These are phyloP conservation scores for Synergus gifuensis DNA, from an alignment of 2,888 invertebrate genomes.

Conservation along the genomic window DNA sequence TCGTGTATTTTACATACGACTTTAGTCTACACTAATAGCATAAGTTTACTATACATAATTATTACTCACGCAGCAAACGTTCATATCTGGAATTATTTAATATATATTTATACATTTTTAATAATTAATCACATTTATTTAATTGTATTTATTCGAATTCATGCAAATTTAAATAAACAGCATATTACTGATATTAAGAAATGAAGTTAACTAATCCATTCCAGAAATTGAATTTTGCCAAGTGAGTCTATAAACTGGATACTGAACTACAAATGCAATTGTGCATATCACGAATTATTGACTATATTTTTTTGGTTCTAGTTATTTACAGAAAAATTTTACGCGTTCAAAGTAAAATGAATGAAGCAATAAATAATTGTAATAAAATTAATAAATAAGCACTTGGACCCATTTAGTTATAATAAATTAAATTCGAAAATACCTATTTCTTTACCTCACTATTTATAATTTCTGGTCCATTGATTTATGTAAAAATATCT, in stretches of 20 bases:
- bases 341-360: neutral
- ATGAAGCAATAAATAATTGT: neutral
- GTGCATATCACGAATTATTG: conserved; percentile 40
- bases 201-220: neutral
- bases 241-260: neutral
- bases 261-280: conserved; percentile 3
- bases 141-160: neutral
- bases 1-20: conserved; percentile 25
- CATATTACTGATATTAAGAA: neutral
- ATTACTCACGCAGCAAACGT: conserved; percentile 16
- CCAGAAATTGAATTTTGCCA: conserved; percentile 10
- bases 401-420: conserved; percentile 25
- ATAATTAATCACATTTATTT: neutral
- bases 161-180: no score
- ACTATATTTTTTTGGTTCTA: conserved; percentile 26
- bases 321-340: conserved; percentile 6
- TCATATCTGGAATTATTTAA: conserved; percentile 6
- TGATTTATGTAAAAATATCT: conserved; percentile 16
- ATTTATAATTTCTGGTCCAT: conserved; percentile 39
- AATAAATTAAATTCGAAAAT: conserved; percentile 9
- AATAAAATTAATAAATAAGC: conserved; percentile 16
- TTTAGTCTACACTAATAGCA: conserved; percentile 1
- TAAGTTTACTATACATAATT: conserved; percentile 7
- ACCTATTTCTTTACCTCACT: neutral
- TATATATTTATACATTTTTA: no score